phyloP scores from a whole-genome alignment of 2,797 vertebrate genomes.

The Bufotes viridis region DNA sequence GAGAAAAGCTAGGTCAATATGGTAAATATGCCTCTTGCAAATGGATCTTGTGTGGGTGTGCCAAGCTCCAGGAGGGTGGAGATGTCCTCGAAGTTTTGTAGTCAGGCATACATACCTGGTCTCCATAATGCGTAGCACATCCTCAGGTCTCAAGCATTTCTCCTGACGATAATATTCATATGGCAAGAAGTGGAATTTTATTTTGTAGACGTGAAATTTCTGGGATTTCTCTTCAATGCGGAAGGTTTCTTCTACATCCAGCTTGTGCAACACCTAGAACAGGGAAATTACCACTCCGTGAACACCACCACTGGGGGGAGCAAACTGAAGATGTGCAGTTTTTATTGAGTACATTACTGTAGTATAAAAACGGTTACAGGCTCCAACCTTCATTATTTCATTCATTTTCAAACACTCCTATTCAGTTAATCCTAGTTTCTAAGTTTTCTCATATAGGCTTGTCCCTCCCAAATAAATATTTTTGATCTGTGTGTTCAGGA shows the following conservation, averaged over 20 bases:
- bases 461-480: too few species aligned
- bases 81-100: background rate
- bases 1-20: too few species aligned
- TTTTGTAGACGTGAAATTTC: conserved; percentile 79
- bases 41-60: background rate
- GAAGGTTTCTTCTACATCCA: conserved; percentile 86
- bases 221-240: conserved; percentile 68
- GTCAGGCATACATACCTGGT: conserved; percentile 72
- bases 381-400: too few species aligned
- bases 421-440: too few species aligned
- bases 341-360: too few species aligned
- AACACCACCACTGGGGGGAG: background rate
- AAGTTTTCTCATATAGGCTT: too few species aligned
- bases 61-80: background rate
- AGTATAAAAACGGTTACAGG: too few species aligned
- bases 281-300: background rate
- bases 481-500: too few species aligned
- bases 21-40: too few species aligned
- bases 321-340: background rate
- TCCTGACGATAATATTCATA: conserved; percentile 82
- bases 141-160: conserved; percentile 80
- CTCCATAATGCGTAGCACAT: conserved; percentile 92
- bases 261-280: conserved; percentile 86
- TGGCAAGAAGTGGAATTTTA: conserved; percentile 87
- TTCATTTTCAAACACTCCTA: too few species aligned